These are phyloP conservation scores for Synergus japonicus DNA, from an alignment of 2,888 invertebrate species.

Conservation along the genomic window DNA sequence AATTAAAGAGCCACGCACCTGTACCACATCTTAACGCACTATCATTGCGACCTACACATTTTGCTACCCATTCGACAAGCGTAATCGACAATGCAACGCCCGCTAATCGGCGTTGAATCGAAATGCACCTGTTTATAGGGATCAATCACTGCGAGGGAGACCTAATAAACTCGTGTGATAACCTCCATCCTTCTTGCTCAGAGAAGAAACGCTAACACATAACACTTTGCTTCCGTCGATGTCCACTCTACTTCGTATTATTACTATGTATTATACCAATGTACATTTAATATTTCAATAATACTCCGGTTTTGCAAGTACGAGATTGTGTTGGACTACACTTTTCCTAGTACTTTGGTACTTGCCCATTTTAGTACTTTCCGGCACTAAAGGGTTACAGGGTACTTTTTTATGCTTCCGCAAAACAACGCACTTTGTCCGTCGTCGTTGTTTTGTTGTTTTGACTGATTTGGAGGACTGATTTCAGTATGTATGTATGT, in stretches of 20 bases:
- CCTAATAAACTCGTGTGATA: conserved; percentile 18
- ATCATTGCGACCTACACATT: conserved; percentile 18
- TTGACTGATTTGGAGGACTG: background rate
- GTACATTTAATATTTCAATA: background rate
- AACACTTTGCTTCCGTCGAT: background rate
- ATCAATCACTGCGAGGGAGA: conserved; percentile 10
- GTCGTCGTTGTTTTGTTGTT: background rate
- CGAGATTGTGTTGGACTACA: background rate
- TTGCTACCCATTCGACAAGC: background rate
- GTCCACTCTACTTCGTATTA: background rate
- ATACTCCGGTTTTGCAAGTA: background rate
- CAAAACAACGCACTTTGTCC: background rate
- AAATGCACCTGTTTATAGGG: conserved; percentile 31
- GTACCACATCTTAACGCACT: conserved; percentile 15
- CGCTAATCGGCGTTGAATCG: conserved; percentile 29
- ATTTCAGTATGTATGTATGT: too few species aligned
- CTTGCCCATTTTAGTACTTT: background rate
- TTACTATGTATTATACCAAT: background rate
- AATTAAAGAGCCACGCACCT: conserved; percentile 17
- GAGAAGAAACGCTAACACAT: background rate
- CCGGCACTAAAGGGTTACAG: background rate
- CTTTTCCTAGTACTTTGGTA: background rate
- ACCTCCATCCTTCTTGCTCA: background rate
- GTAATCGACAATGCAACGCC: conserved; percentile 18
- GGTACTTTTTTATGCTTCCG: conserved; percentile 4